Evolutionary conservation across 2,888 invertebrate species (phyloP).

Genomic region (Periphyllus acericola): DNA sequence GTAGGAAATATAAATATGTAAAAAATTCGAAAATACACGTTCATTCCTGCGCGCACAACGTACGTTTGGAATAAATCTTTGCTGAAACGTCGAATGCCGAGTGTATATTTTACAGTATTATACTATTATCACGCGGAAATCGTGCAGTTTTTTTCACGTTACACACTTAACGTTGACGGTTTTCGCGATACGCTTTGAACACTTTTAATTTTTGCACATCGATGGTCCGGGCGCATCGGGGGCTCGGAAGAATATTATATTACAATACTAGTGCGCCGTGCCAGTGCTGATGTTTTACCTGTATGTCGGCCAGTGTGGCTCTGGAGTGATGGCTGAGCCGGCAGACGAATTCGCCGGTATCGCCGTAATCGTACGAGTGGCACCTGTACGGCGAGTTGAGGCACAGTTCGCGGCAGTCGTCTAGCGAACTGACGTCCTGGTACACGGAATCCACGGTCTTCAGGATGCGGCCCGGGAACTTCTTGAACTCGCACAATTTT

Average conservation of each 20-base stretch:
- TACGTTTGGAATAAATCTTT: background rate
- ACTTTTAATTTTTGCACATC: too few species aligned
- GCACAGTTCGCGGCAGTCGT: constrained; percentile 89
- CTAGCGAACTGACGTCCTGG: constrained; percentile 87
- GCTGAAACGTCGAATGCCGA: background rate
- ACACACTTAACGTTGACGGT: background rate
- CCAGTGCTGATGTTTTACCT: constrained; percentile 72
- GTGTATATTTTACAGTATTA: background rate
- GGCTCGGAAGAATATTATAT: too few species aligned
- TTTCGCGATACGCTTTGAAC: too few species aligned
- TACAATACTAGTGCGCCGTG: too few species aligned
- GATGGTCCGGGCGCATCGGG: too few species aligned
- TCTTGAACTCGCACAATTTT: constrained; percentile 92
- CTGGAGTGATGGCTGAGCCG: constrained; percentile 90
- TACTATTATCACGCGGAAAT: too few species aligned
- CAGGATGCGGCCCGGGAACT: constrained; percentile 85
- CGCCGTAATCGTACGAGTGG: constrained; percentile 93
- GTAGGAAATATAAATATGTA: background rate
- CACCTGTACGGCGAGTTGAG: constrained; percentile 90
- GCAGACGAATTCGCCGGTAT: constrained; percentile 93
- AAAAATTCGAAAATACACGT: background rate
- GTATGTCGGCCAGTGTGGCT: constrained; percentile 87
- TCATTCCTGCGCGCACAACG: background rate
- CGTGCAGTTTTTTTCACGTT: background rate
- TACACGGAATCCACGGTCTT: constrained; percentile 95